Conservation (phyloP, 1,140 invertebrate genomes). For the Heliothis virescens region DNA sequence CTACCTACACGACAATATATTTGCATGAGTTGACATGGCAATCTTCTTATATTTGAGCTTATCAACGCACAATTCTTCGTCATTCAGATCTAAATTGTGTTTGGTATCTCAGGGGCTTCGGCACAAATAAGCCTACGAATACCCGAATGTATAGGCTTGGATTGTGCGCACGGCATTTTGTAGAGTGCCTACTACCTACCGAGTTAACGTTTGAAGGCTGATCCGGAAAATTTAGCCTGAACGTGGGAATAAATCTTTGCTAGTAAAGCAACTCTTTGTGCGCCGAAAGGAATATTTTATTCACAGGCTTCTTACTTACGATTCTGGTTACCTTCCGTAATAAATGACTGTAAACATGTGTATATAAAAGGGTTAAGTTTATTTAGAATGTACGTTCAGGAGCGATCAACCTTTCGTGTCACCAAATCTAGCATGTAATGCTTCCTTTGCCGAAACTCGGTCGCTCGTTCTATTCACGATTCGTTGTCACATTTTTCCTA, state of each 20-base stretch:
- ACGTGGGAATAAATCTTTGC: neutral
- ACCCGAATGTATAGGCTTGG: neutral
- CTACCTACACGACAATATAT: conserved; percentile 53
- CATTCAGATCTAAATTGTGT: conserved; percentile 63
- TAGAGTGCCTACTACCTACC: conserved; percentile 15
- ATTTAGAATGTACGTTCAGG: too few species aligned
- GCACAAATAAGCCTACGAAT: conserved; percentile 40
- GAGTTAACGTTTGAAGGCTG: conserved; percentile 5
- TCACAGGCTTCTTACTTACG: neutral
- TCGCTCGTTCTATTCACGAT: too few species aligned
- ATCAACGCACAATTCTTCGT: conserved; percentile 66
- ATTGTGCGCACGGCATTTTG: conserved; percentile 15
- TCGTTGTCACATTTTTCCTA: too few species aligned
- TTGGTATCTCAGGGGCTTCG: conserved; percentile 41
- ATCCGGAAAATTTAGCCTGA: conserved; percentile 21
- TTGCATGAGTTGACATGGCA: conserved; percentile 58
- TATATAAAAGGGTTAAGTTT: too few species aligned
- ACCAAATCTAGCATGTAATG: too few species aligned
- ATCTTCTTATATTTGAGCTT: conserved; percentile 66
- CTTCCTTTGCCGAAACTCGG: too few species aligned
- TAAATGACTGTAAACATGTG: too few species aligned
- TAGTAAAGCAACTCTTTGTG: neutral
- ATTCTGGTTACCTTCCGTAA: neutral
- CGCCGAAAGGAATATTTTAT: conserved; percentile 17
- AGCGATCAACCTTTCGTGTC: too few species aligned